Percentiles rank a stretch among this genome's conserved stretches.
These are phyloP conservation scores for Chloromyia formosa DNA, from an alignment of 2,888 invertebrate species.

Conservation along the genomic window DNA sequence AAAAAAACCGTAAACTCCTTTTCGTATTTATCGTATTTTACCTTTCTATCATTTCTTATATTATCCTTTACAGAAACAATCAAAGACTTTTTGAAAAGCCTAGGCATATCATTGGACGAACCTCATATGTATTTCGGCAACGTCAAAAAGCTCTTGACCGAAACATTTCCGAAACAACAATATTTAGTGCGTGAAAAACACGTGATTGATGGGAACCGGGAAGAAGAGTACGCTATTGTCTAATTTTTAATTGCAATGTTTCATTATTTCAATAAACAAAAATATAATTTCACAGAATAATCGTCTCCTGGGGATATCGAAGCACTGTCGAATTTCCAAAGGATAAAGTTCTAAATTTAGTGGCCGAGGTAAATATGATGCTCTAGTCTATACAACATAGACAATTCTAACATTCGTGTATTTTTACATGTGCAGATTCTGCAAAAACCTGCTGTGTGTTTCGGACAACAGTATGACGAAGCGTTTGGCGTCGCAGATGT, in stretches of 20 bases:
- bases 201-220: slow-evolving; percentile 51
- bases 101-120: slow-evolving; percentile 53
- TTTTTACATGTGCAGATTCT: slow-evolving; percentile 52
- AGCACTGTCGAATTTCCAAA: slow-evolving; percentile 54
- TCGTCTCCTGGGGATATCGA: slow-evolving; percentile 54
- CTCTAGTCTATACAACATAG: not conserved
- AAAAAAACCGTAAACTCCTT: too few species aligned
- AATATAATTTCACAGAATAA: not conserved
- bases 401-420: slow-evolving; percentile 14
- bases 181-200: slow-evolving; percentile 55
- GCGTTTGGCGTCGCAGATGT: slow-evolving; percentile 45
- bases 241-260: too few species aligned
- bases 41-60: too few species aligned
- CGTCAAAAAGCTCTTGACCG: slow-evolving; percentile 55
- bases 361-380: slow-evolving; percentile 52
- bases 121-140: slow-evolving; percentile 54
- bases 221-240: slow-evolving; percentile 52
- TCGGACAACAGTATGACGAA: slow-evolving; percentile 53
- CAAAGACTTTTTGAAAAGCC: slow-evolving; percentile 53
- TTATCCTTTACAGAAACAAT: slow-evolving; percentile 51
- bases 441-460: slow-evolving; percentile 52
- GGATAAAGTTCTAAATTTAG: slow-evolving; percentile 52
- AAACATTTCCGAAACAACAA: slow-evolving; percentile 56
- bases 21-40: too few species aligned
- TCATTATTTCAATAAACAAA: too few species aligned